Base-by-base conservation (phyloP, 2,113 vertebrate genomes). In the Pica pica region DNA sequence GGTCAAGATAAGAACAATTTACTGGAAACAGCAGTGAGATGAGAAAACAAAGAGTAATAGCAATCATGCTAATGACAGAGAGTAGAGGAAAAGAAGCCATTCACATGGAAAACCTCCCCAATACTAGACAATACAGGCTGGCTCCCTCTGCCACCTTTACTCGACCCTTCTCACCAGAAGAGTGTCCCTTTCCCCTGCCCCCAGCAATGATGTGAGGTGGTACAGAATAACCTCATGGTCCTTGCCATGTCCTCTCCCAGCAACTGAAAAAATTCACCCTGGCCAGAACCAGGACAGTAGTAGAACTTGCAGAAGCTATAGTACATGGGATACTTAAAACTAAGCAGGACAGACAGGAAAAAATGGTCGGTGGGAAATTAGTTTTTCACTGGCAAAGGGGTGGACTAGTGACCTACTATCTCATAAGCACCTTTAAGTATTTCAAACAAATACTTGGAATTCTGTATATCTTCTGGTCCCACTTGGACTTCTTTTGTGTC, bases 401-500 rank as follows among this genome's bases (percentile, higher is more conserved):
- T 74, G 39, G 50, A 49, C 20, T 80, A 56, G 52, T 96, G 78
- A 93, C 37, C 23, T 83, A 78, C 9, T 56, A 35, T 41, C 41
- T 88, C 3, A 0, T 53, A 75, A 89, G 59, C 1, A 0, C 35
- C 67, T 83, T 10, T 61, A 74, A 87, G 30, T 73, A 46, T 91
- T 96, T 83, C 90, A 52, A 89, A 89, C 19, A 70, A 84, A 63
- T 70, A 57, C 27, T 83, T 94, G 69, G 57, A 86, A 86, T 87
- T 89, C 47, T 31, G 1, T 55, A 22, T 33, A 13, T 90, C 44
- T 87, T 95, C 41, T 78, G 75, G 27, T 35, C 44, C 90, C 55
- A 23, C 11, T 85, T 95, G 83, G 73, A 70, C 37, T 74, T 87
- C 31, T 85, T 89, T 75, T 75, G 18, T 88, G 27, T 83, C 41